Base-by-base conservation (phyloP, 2,113 vertebrate genomes). In the Trichechus manatus region DNA sequence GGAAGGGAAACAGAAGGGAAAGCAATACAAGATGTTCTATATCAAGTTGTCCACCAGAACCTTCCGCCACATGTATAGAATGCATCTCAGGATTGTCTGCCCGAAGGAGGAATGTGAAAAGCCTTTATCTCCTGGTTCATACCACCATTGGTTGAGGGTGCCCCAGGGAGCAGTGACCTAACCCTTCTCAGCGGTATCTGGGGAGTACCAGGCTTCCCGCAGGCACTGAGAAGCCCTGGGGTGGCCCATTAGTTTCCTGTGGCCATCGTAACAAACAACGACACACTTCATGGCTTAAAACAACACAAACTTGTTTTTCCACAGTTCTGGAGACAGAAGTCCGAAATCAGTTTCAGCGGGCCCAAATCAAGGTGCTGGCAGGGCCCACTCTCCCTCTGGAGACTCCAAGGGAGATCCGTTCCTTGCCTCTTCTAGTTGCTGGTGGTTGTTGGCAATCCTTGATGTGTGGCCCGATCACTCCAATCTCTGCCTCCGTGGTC, bases 1-100 rank as follows among this genome's bases (percentile, higher is more conserved):
- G 14, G 44, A 59, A 68, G 47, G 47, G 39, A 66, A 33, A 29
- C 1, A 53, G 63, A 83, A 56, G 27, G 29, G 39, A 79, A 36
- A 79, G 15, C 39, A 19, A 9, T 20, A 33, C 2, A 9, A n/a
- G 23, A 27, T 2, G 0, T 1, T 25, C 88, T 50, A 20, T 29
- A 27, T 29, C 13, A 5, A 13, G 70, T 0, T 72, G 25, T n/a
- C 66, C 19, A 13, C 19, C 63, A 72, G 88, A 23, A 72, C 36
- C 53, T 39, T 39, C 72, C 39, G 63, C 74, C 61, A 31, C 31
- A 27, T 1, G 29, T 17, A 0, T 1, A 13, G 68, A n/a, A 31
- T 1, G n/a, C 63, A 78, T 2, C 70, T 68, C 36, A 64, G 80
- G 80, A 36, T 22, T 9, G 70, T 42, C 72, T 3, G 27, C 82